Base-by-base conservation (phyloP, 2,113 vertebrate species). In the Hippocampus guttulatus region DNA sequence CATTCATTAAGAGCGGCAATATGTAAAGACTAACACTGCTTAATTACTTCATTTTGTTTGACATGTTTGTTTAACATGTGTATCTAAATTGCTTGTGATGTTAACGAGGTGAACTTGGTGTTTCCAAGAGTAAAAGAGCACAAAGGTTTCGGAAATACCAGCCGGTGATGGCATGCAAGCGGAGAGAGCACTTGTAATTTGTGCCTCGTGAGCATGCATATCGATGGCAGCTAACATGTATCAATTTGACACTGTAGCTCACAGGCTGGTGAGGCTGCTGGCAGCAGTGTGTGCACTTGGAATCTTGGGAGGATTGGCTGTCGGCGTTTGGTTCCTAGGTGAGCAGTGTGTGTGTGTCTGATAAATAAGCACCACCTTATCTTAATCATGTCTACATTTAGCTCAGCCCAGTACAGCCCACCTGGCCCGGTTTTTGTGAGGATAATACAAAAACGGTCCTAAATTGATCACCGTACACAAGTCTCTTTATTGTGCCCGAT, bases 311-410 rank as follows among this genome's bases (percentile, higher is more conserved):
- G 93, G 91, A 58, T 77, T 87, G 7, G 90, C 75, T 1, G 85
- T 86, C 9, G 93, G 92, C 61, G 79, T 91, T n/a, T 94, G 93
- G 93, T 86, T 93, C 66, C 87, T 95, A 78, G 94, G 94, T 95
- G 84, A 93, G 87, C 27, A 18, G 8, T 33, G 58, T 80, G 69
- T 71, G 41, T 71, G 71, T 70, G 41, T 71, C 54, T 63, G 47
- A 78, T 51, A 69, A 62, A 68, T 68, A 81, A 78, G 78, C 43
- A 25, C 60, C 10, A 23, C n/a, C 9, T 14, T 23, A 64, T 63
- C 3, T 43, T 45, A 64, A 6, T 25, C 11, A 45, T 21, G 12
- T 15, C n/a, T 4, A 3, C 3, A 25, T 64, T 64, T 64, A 45
- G 6, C 33, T 18, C 33, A 38, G 2, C 18, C 30, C 30, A 20